Base-by-base conservation (phyloP, 2,888 invertebrate genomes). In the Agrochola circellaris region DNA sequence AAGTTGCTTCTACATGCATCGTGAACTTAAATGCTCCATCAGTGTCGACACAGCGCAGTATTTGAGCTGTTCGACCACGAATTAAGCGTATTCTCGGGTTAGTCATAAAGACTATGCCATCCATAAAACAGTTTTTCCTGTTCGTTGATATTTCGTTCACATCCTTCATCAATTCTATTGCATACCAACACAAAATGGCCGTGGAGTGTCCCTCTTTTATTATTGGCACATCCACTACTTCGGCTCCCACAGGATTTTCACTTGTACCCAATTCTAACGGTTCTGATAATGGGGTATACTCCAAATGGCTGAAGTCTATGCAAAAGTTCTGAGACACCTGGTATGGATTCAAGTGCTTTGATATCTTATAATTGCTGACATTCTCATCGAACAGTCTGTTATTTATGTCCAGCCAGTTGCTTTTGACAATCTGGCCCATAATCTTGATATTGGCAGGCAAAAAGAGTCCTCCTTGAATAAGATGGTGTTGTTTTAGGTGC, bases 371-470 rank as follows among this genome's bases (percentile, higher is more conserved):
- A 67, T 95, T 93, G 74, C 96, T 95, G 4, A 97, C 93, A 92
- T 97, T 97, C 48, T 93, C 93, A 90, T 97, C 97, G 85, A 96
- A 93, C 0, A 98, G 96, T 78, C 93, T 94, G 87, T 97, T 97
- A 89, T 97, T 97, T 71, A 95, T 94, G 78, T 97, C 95, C 60
- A 98, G 91, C 96, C 97, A 97, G 48, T 96, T 91, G 9, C 97
- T 97, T 86, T 96, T 93, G n/a, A 97, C 95, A n/a, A 98, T 89
- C 86, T 97, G 97, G 2, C 97, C 97, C 80, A 97, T 93, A 20
- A 98, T 86, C 70, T 92, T 94, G 11, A 98, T 88, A 82, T 93
- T 94, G 67, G 95, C 90, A 0, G 98, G 98, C 87, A 97, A 89
- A 70, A 96, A 94, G 15, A 97, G 90, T 0, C 97, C 97, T 73